Evolutionary conservation across 2,113 vertebrate genomes (phyloP).

Genomic region (Bubo blakistoni): DNA sequence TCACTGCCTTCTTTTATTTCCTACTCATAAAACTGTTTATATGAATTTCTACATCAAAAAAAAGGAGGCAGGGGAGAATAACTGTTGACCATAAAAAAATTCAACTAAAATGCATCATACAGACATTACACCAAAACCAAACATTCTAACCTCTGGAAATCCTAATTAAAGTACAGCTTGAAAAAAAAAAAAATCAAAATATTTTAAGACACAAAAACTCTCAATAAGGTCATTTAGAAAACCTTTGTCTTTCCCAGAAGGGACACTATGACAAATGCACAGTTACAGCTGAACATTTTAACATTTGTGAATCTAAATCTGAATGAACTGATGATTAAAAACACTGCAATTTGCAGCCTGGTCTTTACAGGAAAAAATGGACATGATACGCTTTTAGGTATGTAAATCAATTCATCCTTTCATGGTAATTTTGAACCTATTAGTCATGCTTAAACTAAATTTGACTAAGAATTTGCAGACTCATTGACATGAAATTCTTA

Average conservation of each 20-base stretch:
- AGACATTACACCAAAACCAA: background rate
- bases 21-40: background rate
- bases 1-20: background rate
- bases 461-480: background rate
- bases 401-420: background rate
- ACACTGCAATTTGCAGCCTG: background rate
- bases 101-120: background rate
- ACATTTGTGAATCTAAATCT: background rate
- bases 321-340: background rate
- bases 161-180: background rate
- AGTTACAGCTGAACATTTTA: background rate
- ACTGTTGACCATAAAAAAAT: background rate
- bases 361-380: background rate
- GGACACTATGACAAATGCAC: background rate
- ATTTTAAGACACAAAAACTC: background rate
- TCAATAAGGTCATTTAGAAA: background rate
- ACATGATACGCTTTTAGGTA: background rate
- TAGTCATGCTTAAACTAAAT: background rate
- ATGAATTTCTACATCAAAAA: background rate
- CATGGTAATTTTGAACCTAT: background rate
- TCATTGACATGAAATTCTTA: background rate
- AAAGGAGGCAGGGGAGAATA: accelerated
- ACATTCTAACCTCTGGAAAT: background rate
- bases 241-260: background rate
- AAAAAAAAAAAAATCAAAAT: background rate